A percentile compares a stretch with the other conserved stretches of the same genome.
phyloP scores from a whole-genome alignment of 2,888 invertebrate species.

The Lithophane leautieri region DNA sequence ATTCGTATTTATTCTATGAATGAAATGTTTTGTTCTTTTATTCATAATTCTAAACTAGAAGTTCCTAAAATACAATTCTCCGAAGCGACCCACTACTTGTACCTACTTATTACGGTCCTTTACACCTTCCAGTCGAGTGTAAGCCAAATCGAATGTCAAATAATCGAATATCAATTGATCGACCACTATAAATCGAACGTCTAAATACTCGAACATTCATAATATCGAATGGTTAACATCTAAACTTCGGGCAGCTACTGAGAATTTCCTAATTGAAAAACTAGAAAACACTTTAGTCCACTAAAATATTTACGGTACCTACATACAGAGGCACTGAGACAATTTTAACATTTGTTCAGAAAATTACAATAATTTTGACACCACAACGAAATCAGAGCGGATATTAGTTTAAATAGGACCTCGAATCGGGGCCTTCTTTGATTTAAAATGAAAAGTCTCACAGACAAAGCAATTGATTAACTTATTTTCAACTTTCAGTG shows the following conservation, averaged over 20 bases:
- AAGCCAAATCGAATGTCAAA: too few species aligned
- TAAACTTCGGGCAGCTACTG: too few species aligned
- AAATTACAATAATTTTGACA: neutral
- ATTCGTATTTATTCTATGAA: too few species aligned
- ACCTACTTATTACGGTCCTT: neutral
- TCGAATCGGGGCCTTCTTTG: neutral
- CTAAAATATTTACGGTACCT: conserved; percentile 3
- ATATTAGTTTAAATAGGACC: neutral
- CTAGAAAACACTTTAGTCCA: neutral
- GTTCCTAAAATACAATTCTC: neutral
- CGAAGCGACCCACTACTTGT: neutral
- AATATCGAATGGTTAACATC: too few species aligned
- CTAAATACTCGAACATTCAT: too few species aligned
- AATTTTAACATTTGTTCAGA: neutral
- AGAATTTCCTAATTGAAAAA: neutral
- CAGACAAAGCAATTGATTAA: neutral
- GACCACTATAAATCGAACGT: too few species aligned
- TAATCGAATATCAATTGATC: too few species aligned
- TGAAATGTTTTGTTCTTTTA: too few species aligned
- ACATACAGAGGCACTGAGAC: neutral
- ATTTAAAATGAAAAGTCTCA: neutral
- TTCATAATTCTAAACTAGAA: neutral
- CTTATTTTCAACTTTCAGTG: neutral
- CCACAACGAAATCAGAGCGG: conserved; percentile 10
- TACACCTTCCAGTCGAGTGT: too few species aligned